Base-by-base conservation (phyloP, 2,888 invertebrate genomes). In the Chrysopilus asiliformis region DNA sequence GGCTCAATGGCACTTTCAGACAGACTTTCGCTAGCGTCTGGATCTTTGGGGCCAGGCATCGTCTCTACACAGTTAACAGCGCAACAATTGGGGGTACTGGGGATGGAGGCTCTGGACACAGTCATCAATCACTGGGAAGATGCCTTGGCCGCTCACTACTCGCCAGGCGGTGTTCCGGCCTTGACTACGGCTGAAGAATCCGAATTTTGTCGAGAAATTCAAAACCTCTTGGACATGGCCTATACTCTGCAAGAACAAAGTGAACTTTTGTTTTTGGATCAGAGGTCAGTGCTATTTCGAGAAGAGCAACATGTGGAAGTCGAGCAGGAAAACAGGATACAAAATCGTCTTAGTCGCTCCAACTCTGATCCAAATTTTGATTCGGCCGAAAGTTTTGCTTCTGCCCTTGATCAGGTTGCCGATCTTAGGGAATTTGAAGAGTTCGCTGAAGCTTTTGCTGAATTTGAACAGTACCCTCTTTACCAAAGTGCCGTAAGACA, bases 51-150 rank as follows among this genome's bases (percentile, higher is more conserved):
- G 4, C 71, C 72, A 1, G 68, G 67, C 2, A 67, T 64, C 4
- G 48, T 49, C 16, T 67, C 67, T 45, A 72, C 75, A 22, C 68
- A 74, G 2, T 68, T 89, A 22, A 82, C 85, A 3, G 84, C 89
- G 2, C 85, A 87, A 55, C 87, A 90, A 51, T 70, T 90, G 19
- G 90, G 90, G 40, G 82, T 86, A 18, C 80, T 90, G 75, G 90
- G 91, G 24, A 82, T 94, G 80, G 93, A 94, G 62, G 86, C 91
- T 1, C 61, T 94, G 48, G 90, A 90, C 54, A 82, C 83, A 13
- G 87, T 89, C 43, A 83, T 94, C 47, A 84, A 82, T 56, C 87
- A 83, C 58, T 94, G 93, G 93, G 93, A 95, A 62, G 91, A 94
- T 63, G 91, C 93, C 9, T 65, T 94, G 46, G 77, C 82, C 0